phyloP scores from a whole-genome alignment of 2,888 invertebrate genomes.

The Trimorus sp. region DNA sequence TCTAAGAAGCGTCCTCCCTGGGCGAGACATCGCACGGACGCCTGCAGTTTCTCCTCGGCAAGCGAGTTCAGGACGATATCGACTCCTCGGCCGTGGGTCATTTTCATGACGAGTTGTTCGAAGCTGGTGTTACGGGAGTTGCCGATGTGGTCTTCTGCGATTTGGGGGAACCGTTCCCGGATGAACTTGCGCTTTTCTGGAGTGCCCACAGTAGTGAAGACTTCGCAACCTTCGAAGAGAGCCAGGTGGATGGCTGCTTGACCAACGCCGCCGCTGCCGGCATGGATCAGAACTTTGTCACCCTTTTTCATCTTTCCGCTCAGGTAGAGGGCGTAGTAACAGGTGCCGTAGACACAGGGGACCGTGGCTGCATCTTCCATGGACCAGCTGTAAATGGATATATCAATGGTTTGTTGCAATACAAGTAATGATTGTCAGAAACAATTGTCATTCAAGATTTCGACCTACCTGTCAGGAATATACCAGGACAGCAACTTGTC shows the following conservation, averaged over 20 bases:
- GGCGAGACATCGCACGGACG: slow-evolving; percentile 85
- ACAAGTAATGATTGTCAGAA: no score
- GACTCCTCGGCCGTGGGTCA: slow-evolving; percentile 93
- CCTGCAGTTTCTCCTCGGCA: slow-evolving; percentile 94
- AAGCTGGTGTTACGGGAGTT: slow-evolving; percentile 94
- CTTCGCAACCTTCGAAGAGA: slow-evolving; percentile 83
- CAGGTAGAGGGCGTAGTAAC: slow-evolving; percentile 84
- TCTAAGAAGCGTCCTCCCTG: slow-evolving; percentile 88
- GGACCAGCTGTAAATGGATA: no score
- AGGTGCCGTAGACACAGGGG: slow-evolving; percentile 85
- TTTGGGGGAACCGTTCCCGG: slow-evolving; percentile 83
- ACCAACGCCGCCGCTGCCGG: slow-evolving; percentile 85
- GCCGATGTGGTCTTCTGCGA: slow-evolving; percentile 87
- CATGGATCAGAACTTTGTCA: slow-evolving; percentile 81
- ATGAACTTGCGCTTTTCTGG: slow-evolving; percentile 84
- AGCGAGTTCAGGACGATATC: slow-evolving; percentile 96
- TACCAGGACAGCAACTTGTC: slow-evolving; percentile 83
- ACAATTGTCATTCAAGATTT: not conserved
- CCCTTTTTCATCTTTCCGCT: slow-evolving; percentile 83
- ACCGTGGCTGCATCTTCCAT: slow-evolving; percentile 86
- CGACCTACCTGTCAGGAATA: slow-evolving; percentile 81
- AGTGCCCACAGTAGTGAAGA: slow-evolving; percentile 85
- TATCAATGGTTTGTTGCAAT: no score
- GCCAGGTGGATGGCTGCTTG: slow-evolving; percentile 87
- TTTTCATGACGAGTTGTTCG: slow-evolving; percentile 90